These are phyloP conservation scores for Anisognathus igniventris DNA, from an alignment of 2,797 vertebrate species.

Conservation along the genomic window DNA sequence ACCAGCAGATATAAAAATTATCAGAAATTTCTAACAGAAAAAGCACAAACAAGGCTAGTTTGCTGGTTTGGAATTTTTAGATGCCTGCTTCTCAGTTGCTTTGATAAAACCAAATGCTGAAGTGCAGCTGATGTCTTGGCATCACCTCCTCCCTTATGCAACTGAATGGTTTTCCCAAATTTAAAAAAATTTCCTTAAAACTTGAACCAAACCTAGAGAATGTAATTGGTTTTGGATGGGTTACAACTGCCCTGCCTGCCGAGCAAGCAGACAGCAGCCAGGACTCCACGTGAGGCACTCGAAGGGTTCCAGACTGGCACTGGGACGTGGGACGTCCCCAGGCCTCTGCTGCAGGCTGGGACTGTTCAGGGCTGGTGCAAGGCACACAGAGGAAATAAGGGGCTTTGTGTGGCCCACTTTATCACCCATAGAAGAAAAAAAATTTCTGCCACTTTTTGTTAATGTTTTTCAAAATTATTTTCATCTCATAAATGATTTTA, in stretches of 20 bases:
- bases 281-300: accelerated
- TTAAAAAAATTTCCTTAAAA: background rate
- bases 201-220: background rate
- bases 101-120: background rate
- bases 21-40: background rate
- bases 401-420: background rate
- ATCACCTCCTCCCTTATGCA: background rate
- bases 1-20: background rate
- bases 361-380: background rate
- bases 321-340: background rate
- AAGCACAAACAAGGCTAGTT: background rate
- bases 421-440: background rate
- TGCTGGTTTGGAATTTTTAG: background rate
- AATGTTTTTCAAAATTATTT: background rate
- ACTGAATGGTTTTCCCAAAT: background rate
- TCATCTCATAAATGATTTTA: background rate
- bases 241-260: background rate
- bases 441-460: background rate
- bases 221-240: background rate
- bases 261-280: background rate
- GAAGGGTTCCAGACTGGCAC: background rate
- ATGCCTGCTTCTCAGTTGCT: background rate
- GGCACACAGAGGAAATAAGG: background rate
- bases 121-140: background rate
- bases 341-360: background rate